These are phyloP conservation scores for Polydrusus pterygomalis DNA, from an alignment of 2,888 invertebrate genomes.

Conservation along the genomic window DNA sequence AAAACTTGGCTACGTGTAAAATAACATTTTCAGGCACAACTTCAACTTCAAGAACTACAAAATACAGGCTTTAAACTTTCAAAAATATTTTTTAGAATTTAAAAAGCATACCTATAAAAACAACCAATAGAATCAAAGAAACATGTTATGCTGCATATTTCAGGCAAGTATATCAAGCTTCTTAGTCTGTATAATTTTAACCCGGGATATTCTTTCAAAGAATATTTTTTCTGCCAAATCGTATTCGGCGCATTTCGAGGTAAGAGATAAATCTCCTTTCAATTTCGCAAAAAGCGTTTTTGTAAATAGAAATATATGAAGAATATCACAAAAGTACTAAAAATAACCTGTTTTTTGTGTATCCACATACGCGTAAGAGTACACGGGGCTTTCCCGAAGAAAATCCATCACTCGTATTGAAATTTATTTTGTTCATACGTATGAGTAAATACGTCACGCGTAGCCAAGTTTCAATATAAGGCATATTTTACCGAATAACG, in stretches of 20 bases:
- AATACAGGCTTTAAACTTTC: too few relatives aligned
- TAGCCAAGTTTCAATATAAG: conserved; percentile 12
- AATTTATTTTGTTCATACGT: conserved; percentile 29
- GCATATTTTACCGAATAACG: background rate
- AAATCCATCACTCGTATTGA: conserved; percentile 18
- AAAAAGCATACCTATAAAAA: too few relatives aligned
- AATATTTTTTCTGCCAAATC: background rate
- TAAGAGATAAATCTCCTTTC: conserved; percentile 23
- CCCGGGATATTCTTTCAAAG: background rate
- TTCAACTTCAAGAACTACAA: too few relatives aligned
- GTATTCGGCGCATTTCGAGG: background rate
- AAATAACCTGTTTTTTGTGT: conserved; percentile 9
- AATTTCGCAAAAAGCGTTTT: conserved; percentile 13
- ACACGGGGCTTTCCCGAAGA: conserved; percentile 10
- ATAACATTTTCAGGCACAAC: too few relatives aligned
- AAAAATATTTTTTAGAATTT: too few relatives aligned
- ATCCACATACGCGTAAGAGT: conserved; percentile 16
- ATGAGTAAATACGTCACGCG: conserved; percentile 21
- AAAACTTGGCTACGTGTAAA: too few relatives aligned
- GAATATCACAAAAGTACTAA: conserved; percentile 10
- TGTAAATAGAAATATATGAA: conserved; percentile 12
- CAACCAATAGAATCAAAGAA: too few relatives aligned
- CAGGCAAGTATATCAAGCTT: too few relatives aligned
- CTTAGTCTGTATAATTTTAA: background rate
- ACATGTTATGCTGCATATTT: too few relatives aligned